These are phyloP conservation scores for Ischnus inquisitorius DNA, from an alignment of 2,888 invertebrate genomes.

Conservation along the genomic window DNA sequence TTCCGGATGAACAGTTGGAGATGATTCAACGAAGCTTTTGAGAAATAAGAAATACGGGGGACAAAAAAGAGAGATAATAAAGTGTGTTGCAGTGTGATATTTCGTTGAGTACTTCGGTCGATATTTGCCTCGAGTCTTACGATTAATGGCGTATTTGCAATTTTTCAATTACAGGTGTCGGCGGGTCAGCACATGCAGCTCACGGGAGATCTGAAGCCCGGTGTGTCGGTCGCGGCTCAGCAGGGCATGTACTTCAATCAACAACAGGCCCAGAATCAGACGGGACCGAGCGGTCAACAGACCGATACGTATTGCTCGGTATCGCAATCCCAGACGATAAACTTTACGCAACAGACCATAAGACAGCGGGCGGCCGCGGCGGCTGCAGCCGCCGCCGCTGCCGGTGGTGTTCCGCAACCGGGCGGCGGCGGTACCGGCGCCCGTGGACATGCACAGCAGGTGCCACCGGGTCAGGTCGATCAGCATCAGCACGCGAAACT, in stretches of 20 bases:
- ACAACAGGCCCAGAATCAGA: conserved; percentile 81
- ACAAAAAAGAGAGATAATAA: too few relatives aligned
- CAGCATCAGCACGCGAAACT: conserved; percentile 90
- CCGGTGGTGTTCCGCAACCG: conserved; percentile 82
- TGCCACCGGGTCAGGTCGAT: conserved; percentile 82
- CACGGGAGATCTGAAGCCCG: conserved; percentile 90
- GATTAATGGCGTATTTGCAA: conserved; percentile 23
- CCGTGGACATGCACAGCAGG: conserved; percentile 82
- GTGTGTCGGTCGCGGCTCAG: conserved; percentile 93
- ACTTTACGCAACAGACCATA: conserved; percentile 92
- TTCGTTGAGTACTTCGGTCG: too few relatives aligned
- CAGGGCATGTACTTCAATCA: conserved; percentile 92
- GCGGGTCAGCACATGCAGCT: conserved; percentile 95
- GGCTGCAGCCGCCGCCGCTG: conserved; percentile 84
- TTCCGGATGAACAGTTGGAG: too few relatives aligned
- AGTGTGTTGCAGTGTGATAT: too few relatives aligned
- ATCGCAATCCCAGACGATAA: conserved; percentile 94
- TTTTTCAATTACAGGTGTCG: conserved; percentile 88
- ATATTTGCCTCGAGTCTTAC: too few relatives aligned
- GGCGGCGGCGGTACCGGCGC: conserved; percentile 71
- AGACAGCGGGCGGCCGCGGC: conserved; percentile 87
- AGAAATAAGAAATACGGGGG: too few relatives aligned
- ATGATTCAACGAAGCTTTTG: too few relatives aligned
- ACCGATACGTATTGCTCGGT: conserved; percentile 90
- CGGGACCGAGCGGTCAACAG: conserved; percentile 82